Conservation (phyloP, 2,888 invertebrate genomes). For the Trachelus stipa region DNA sequence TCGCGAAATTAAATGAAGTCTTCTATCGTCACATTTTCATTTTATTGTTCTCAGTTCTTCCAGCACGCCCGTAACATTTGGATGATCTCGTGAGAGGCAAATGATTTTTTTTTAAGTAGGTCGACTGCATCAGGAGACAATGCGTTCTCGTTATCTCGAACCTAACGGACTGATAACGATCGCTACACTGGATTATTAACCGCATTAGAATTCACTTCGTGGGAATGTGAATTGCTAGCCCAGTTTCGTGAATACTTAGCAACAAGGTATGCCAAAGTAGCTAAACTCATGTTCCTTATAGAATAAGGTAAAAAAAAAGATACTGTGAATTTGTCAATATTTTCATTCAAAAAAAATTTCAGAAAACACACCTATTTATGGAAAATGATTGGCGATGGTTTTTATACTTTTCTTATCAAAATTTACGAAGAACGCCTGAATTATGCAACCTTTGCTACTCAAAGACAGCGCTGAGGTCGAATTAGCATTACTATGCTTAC, state of each 20-base stretch:
- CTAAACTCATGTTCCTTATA: not conserved
- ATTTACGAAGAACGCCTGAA: not conserved
- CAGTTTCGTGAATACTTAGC: not conserved
- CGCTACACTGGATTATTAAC: constrained; percentile 29
- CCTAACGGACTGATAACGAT: constrained; percentile 27
- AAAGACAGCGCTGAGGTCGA: not conserved
- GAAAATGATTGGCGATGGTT: not conserved
- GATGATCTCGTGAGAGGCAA: constrained; percentile 8
- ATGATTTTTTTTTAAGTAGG: constrained; percentile 37
- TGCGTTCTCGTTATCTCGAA: constrained; percentile 27
- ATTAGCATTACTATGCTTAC: not conserved
- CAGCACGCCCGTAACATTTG: not conserved
- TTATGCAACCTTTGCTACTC: not conserved
- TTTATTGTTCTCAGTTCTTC: not conserved
- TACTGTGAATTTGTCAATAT: not conserved
- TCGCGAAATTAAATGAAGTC: not conserved
- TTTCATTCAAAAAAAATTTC: not conserved
- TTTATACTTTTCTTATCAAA: not conserved
- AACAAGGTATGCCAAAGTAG: not conserved
- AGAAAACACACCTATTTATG: not conserved
- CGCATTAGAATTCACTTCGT: not conserved
- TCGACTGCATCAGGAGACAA: constrained; percentile 29
- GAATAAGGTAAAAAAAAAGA: not conserved
- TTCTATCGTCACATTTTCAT: not conserved
- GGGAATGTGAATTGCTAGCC: constrained; percentile 11